phyloP scores from a whole-genome alignment of 2,797 vertebrate species.

The Schizopygopsis pylzovi region DNA sequence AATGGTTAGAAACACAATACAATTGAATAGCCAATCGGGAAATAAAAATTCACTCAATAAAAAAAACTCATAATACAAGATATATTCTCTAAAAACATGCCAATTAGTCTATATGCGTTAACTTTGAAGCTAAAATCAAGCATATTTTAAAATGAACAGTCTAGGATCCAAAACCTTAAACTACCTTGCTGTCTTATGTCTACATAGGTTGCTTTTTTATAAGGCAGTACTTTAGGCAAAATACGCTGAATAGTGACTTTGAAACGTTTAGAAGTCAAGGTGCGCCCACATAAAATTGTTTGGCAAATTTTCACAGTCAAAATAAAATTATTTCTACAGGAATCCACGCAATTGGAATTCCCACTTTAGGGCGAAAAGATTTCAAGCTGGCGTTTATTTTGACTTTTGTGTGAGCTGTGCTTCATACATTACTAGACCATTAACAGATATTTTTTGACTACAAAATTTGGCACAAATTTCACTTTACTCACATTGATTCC shows the following conservation, averaged over 20 bases:
- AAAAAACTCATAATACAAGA: neutral
- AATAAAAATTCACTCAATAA: neutral
- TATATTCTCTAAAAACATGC: neutral
- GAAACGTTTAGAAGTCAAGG: neutral
- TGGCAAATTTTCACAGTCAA: neutral
- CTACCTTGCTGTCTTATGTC: neutral
- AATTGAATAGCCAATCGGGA: neutral
- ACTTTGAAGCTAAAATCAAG: neutral
- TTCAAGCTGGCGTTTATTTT: neutral
- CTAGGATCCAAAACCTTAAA: neutral
- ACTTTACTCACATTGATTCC: neutral
- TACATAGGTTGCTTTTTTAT: neutral
- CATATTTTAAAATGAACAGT: neutral
- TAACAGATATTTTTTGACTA: neutral
- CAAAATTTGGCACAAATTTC: neutral
- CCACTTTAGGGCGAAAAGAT: neutral
- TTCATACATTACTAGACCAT: neutral
- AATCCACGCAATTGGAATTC: neutral
- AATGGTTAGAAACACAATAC: neutral
- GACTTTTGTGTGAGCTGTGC: neutral
- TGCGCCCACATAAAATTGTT: neutral
- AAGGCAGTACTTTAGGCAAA: neutral
- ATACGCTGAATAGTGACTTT: neutral
- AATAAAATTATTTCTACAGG: neutral
- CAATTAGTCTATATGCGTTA: neutral